Percentiles rank a stretch among this genome's conserved stretches.
Evolutionary conservation across 2,888 invertebrate species (phyloP).

Genomic region (Cryptocephalus moraei): DNA sequence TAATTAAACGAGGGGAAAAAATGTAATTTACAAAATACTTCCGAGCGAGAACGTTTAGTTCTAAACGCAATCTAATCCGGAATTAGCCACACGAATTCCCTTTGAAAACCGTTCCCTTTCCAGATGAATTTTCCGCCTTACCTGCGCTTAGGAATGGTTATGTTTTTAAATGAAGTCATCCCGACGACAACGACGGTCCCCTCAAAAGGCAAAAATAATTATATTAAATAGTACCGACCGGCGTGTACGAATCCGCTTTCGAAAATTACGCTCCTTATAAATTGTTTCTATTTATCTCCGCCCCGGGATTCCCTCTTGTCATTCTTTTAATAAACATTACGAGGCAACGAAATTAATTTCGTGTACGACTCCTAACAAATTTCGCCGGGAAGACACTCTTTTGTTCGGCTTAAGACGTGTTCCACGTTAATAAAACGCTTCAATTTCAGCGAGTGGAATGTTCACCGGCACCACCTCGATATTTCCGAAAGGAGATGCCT

Average conservation of each 20-base stretch:
- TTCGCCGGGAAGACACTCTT: slow-evolving; percentile 1
- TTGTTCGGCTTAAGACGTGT: no score
- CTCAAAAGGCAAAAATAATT: slow-evolving; percentile 18
- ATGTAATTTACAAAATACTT: no score
- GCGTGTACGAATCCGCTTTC: slow-evolving; percentile 20
- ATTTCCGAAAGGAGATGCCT: no score
- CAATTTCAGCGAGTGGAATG: no score
- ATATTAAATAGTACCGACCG: slow-evolving; percentile 23
- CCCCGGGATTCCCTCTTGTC: slow-evolving; percentile 12
- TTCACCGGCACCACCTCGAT: no score
- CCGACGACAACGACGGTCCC: no score
- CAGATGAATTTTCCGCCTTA: slow-evolving; percentile 14
- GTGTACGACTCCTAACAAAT: slow-evolving; percentile 9
- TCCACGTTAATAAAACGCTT: no score
- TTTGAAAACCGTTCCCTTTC: background rate
- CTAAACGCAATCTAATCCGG: background rate
- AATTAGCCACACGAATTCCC: slow-evolving; percentile 7
- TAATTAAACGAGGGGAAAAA: no score
- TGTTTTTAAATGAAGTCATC: slow-evolving; percentile 25
- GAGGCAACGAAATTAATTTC: slow-evolving; percentile 12
- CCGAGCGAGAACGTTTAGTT: no score
- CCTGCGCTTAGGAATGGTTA: slow-evolving; percentile 24
- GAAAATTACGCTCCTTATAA: slow-evolving; percentile 15
- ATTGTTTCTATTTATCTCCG: slow-evolving; percentile 14
- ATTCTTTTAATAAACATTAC: slow-evolving; percentile 14